Conservation (phyloP, 2,797 vertebrate species). For the Pipistrellus nathusii region DNA sequence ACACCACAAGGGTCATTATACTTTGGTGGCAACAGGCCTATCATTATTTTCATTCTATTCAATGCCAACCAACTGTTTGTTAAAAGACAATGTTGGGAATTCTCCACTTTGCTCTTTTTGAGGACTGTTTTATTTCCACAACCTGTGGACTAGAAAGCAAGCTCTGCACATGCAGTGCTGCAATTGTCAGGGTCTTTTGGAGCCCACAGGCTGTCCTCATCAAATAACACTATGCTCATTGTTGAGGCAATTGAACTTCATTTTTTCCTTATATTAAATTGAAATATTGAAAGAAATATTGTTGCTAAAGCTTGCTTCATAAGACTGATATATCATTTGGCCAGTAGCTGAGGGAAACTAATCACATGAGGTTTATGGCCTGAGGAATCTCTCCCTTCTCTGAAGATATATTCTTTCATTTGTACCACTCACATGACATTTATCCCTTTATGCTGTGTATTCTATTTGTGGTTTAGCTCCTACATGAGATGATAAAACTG, state of each 20-base stretch:
- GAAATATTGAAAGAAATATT: constrained; percentile 60
- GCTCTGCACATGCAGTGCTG: background rate
- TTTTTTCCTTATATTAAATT: constrained; percentile 48
- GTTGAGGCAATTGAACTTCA: constrained; percentile 52
- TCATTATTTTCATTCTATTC: constrained; percentile 71
- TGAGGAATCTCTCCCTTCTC: constrained; percentile 31
- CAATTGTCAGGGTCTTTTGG: background rate
- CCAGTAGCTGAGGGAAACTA: constrained; percentile 38
- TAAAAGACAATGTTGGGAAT: constrained; percentile 69
- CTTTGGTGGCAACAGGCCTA: constrained; percentile 71
- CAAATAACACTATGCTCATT: constrained; percentile 55
- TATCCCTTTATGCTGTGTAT: background rate
- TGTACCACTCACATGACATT: background rate
- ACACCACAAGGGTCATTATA: constrained; percentile 75
- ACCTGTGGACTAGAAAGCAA: constrained; percentile 65
- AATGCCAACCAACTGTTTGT: constrained; percentile 66
- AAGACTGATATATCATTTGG: constrained; percentile 10
- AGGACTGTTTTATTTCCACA: constrained; percentile 58
- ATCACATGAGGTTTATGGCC: constrained; percentile 45
- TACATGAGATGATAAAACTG: background rate
- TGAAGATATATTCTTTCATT: constrained; percentile 37
- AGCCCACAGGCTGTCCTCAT: background rate
- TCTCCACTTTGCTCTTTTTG: constrained; percentile 53
- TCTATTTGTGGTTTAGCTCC: background rate
- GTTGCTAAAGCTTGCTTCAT: background rate